A percentile compares a stretch with the other conserved stretches of the same genome.
phyloP scores from a whole-genome alignment of 2,797 vertebrate genomes.

The Halcyon badia region DNA sequence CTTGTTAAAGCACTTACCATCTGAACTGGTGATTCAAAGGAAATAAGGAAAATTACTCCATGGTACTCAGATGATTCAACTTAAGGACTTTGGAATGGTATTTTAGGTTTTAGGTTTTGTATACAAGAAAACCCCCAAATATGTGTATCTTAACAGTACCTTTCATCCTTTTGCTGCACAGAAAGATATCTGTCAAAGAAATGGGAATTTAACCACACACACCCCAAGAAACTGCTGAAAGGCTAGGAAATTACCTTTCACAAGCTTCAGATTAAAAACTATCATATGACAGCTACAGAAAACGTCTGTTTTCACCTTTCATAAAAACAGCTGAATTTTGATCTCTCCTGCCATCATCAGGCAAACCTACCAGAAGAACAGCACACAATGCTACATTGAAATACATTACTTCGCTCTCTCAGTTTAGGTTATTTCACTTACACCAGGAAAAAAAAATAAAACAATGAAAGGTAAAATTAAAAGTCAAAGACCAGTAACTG shows the following conservation, averaged over 20 bases:
- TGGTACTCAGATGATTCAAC: background rate
- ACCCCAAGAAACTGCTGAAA: background rate
- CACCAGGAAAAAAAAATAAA: background rate
- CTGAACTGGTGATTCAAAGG: background rate
- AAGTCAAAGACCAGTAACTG: background rate
- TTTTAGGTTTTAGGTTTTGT: background rate
- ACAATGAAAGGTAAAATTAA: background rate
- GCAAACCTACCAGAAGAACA: background rate
- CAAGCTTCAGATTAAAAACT: slow-evolving; percentile 23
- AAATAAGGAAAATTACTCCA: background rate
- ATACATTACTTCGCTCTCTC: background rate
- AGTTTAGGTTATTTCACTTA: background rate
- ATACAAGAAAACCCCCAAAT: background rate
- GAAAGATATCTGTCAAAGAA: background rate
- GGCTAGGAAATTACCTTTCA: background rate
- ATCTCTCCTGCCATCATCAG: slow-evolving; percentile 25
- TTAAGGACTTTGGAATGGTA: background rate
- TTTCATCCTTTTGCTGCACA: background rate
- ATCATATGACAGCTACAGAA: background rate
- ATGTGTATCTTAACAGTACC: background rate
- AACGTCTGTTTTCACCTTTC: background rate
- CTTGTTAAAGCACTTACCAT: background rate
- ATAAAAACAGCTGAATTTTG: background rate
- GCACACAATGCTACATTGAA: background rate
- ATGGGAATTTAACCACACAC: background rate